Evolutionary conservation across 2,888 invertebrate genomes (phyloP).

Genomic region (Girardia tigrina): DNA sequence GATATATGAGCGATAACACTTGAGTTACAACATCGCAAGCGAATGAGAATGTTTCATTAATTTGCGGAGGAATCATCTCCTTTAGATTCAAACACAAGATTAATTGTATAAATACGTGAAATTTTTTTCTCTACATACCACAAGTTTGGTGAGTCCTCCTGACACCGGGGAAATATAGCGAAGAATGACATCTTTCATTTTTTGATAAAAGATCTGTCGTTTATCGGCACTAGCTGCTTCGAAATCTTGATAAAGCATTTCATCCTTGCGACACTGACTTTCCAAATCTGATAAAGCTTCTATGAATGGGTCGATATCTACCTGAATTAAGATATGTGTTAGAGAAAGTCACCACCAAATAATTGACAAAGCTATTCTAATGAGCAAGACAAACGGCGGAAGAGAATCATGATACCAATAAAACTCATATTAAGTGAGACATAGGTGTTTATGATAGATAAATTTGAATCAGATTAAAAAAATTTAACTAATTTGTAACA

Average conservation of each 20-base stretch:
- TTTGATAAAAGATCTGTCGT: conserved; percentile 17
- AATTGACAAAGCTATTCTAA: no score
- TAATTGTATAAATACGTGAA: neutral
- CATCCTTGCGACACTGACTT: neutral
- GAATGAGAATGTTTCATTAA: neutral
- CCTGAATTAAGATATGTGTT: neutral
- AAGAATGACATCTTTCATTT: neutral
- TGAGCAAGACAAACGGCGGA: no score
- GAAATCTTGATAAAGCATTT: neutral
- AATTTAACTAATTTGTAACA: no score
- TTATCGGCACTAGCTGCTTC: neutral
- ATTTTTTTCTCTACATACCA: neutral
- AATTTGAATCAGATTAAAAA: no score
- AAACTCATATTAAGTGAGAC: no score
- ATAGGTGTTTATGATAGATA: no score
- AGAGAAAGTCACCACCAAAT: no score
- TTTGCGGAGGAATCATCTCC: neutral
- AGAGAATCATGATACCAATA: no score
- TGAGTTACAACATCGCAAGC: neutral
- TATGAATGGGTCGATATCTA: neutral
- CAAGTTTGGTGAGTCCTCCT: conserved; percentile 9
- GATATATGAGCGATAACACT: neutral
- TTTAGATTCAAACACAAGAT: neutral
- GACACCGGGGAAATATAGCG: neutral
- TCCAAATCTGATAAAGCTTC: conserved; percentile 13